phyloP scores from a whole-genome alignment of 2,113 vertebrate genomes.

The Xyliphius kryptos region DNA sequence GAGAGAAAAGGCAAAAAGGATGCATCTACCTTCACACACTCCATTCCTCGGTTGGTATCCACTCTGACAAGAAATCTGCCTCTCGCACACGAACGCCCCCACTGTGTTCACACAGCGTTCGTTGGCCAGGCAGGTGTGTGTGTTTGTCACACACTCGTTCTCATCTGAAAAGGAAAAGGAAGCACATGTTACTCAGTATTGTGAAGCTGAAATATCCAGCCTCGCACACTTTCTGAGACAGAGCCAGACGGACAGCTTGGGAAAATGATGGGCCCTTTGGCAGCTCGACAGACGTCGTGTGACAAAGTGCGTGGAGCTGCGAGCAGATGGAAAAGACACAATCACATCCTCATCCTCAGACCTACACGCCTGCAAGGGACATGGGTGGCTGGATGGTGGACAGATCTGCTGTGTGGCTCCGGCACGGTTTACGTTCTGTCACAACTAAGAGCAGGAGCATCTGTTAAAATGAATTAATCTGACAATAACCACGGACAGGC shows the following conservation, averaged over 20 bases:
- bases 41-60: constrained; percentile 69
- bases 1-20: constrained; percentile 1
- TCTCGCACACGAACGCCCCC: constrained; percentile 79
- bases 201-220: constrained; percentile 5
- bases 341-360: constrained; percentile 2
- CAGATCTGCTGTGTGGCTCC: constrained; percentile 4
- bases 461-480: constrained; percentile 13
- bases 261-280: not conserved
- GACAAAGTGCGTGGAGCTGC: constrained; percentile 22
- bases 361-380: constrained; percentile 2
- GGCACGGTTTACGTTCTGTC: not conserved
- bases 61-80: constrained; percentile 68
- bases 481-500: constrained; percentile 20
- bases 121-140: constrained; percentile 70
- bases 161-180: constrained; percentile 67
- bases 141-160: constrained; percentile 76
- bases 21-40: constrained; percentile 75
- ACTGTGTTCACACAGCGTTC: constrained; percentile 80
- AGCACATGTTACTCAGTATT: constrained; percentile 10
- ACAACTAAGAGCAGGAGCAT: constrained; percentile 2
- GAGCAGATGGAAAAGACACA: constrained; percentile 17
- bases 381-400: constrained; percentile 12
- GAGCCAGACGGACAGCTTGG: constrained; percentile 2
- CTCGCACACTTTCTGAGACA: not conserved
- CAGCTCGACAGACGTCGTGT: constrained; percentile 6